phyloP scores from a whole-genome alignment of 2,797 vertebrate genomes.

The Alcedo atthis region DNA sequence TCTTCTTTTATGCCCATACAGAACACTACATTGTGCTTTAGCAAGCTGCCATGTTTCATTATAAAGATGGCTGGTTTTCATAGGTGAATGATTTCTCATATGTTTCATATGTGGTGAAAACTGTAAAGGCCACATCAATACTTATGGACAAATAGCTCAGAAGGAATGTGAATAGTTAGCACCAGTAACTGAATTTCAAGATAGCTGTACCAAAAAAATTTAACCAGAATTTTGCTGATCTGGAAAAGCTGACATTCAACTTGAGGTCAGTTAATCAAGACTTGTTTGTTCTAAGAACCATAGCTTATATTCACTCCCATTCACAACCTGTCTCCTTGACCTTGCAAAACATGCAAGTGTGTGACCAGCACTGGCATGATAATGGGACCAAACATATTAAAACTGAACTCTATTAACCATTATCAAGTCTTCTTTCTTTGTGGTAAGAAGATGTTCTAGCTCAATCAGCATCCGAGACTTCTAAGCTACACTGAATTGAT shows the following conservation, averaged over 20 bases:
- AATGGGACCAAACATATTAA: not conserved
- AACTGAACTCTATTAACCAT: not conserved
- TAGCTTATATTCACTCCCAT: not conserved
- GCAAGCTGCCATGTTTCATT: not conserved
- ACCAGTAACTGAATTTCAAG: not conserved
- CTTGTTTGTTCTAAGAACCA: not conserved
- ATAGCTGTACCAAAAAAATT: not conserved
- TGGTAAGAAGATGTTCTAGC: not conserved
- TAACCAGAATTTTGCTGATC: slow-evolving; percentile 13
- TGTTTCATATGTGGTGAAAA: not conserved
- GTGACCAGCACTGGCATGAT: not conserved
- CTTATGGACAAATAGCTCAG: not conserved
- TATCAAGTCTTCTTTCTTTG: not conserved
- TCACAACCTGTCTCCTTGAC: not conserved
- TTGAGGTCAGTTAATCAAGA: not conserved
- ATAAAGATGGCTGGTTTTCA: not conserved
- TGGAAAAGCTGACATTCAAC: slow-evolving; percentile 26
- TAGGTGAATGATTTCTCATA: not conserved
- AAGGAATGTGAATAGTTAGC: slow-evolving; percentile 35
- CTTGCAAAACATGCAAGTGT: not conserved
- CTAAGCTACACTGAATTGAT: not conserved
- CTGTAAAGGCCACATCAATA: slow-evolving; percentile 6
- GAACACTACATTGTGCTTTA: not conserved
- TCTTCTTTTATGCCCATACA: not conserved
- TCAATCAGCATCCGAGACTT: not conserved